Percentiles rank a stretch among this genome's conserved stretches.
Conservation (phyloP, 1,140 invertebrate species). For the Heliconius nattereri region DNA sequence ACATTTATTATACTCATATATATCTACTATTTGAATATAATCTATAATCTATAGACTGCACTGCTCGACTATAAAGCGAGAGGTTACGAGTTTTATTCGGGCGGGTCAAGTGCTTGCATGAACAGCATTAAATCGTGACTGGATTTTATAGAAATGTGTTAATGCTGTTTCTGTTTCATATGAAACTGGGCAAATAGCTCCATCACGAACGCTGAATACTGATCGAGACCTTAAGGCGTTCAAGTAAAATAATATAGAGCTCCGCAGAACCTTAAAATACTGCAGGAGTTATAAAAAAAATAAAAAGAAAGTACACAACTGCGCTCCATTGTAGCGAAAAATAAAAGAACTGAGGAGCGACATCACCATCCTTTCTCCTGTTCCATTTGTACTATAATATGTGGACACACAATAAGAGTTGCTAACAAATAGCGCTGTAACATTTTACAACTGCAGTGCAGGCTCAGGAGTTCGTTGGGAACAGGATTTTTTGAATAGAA, state of each 20-base stretch:
- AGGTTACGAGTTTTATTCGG: conserved; percentile 15
- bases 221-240: conserved; percentile 25
- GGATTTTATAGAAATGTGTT: conserved; percentile 42
- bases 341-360: conserved; percentile 27
- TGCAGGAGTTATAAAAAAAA: conserved; percentile 7
- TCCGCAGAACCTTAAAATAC: conserved; percentile 14
- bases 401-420: conserved; percentile 30
- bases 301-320: conserved; percentile 11
- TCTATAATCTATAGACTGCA: conserved; percentile 31
- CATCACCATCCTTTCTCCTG: conserved; percentile 34
- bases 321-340: conserved; percentile 25
- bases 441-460: conserved; percentile 7
- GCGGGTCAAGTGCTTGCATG: conserved; percentile 28
- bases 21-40: conserved; percentile 28
- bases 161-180: conserved; percentile 37
- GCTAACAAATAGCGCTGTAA: conserved; percentile 29
- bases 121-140: conserved; percentile 36
- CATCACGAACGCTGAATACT: conserved; percentile 39
- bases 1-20: neutral
- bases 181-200: conserved; percentile 38
- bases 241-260: conserved; percentile 17
- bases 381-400: conserved; percentile 33
- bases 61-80: conserved; percentile 12
- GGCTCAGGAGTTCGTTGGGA: neutral
- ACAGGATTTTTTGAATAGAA: conserved; percentile 16